Conservation (phyloP, 2,797 vertebrate species). For the Corythornis leucogaster region DNA sequence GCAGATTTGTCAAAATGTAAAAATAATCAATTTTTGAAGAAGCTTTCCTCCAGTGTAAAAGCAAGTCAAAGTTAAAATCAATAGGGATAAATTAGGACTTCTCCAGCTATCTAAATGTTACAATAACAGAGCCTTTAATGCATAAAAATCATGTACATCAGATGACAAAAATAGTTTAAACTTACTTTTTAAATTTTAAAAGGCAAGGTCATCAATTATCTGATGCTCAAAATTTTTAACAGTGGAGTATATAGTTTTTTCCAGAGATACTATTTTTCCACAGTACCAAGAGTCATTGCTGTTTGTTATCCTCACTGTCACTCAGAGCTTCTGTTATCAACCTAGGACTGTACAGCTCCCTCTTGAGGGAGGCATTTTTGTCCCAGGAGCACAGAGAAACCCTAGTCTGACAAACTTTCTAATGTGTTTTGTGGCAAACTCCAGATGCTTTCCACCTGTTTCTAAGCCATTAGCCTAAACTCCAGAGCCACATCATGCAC, state of each 20-base stretch:
- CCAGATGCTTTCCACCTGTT: not conserved
- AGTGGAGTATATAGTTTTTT: not conserved
- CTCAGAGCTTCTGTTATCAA: not conserved
- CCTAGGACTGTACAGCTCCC: rapidly evolving
- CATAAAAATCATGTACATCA: not conserved
- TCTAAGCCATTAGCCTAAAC: not conserved
- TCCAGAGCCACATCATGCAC: not conserved
- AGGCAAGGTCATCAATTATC: not conserved
- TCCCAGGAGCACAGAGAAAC: not conserved
- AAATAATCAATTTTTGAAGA: conserved; percentile 59
- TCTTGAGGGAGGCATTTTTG: not conserved
- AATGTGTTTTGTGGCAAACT: not conserved
- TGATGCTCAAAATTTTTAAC: not conserved
- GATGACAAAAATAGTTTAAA: conserved; percentile 31
- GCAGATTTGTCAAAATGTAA: conserved; percentile 26
- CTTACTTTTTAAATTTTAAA: conserved; percentile 25
- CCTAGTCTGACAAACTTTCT: not conserved
- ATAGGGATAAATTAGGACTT: conserved; percentile 34
- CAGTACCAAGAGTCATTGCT: not conserved
- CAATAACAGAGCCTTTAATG: not conserved
- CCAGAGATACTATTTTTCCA: not conserved
- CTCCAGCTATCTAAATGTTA: not conserved
- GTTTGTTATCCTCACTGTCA: rapidly evolving
- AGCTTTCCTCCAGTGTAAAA: not conserved
- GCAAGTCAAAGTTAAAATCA: conserved; percentile 51